Conservation (phyloP, 2,888 invertebrate genomes). For the Idaea biselata region DNA sequence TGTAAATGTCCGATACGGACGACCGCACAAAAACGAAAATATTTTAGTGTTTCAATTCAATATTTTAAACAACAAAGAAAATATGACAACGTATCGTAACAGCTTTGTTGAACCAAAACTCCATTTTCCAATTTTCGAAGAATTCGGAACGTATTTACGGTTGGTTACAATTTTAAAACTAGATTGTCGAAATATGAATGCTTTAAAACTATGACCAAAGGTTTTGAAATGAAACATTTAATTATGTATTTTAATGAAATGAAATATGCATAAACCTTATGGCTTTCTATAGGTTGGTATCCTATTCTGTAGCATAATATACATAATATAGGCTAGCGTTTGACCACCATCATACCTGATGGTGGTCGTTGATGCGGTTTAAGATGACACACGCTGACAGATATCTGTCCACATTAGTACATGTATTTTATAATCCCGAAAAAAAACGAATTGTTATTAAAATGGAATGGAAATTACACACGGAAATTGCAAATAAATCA, state of each 20-base stretch:
- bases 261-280: no score
- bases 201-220: neutral
- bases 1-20: neutral
- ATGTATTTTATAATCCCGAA: no score
- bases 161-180: neutral
- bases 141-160: neutral
- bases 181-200: neutral
- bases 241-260: neutral
- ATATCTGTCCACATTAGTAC: no score
- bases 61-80: slow-evolving; percentile 7
- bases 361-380: no score
- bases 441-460: no score
- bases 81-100: neutral
- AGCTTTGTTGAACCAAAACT: slow-evolving; percentile 22
- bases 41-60: neutral
- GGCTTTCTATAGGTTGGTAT: no score
- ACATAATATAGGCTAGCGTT: no score
- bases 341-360: no score
- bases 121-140: neutral
- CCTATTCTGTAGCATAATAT: no score
- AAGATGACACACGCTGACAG: no score
- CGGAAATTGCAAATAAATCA: no score
- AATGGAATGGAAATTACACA: no score
- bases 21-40: neutral
- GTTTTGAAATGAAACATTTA: neutral